phyloP scores from a whole-genome alignment of 2,797 vertebrate species.

The Limosa lapponica region DNA sequence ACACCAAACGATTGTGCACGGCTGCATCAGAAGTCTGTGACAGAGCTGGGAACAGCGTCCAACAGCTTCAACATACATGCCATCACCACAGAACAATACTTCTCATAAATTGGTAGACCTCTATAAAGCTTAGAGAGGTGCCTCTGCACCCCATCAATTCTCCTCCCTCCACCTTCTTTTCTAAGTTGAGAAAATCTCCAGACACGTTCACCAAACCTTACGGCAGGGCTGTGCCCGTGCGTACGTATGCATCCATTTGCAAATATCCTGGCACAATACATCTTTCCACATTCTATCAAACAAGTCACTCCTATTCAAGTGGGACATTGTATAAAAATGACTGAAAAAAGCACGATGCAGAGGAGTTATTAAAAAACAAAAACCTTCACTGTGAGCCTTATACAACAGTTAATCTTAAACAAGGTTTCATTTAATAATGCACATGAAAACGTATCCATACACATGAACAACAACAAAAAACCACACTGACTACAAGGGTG shows the following conservation, averaged over 20 bases:
- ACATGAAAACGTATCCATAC: background rate
- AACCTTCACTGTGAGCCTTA: background rate
- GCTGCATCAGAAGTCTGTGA: background rate
- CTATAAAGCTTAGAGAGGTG: background rate
- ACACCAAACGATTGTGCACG: background rate
- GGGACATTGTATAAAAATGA: background rate
- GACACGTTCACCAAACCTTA: background rate
- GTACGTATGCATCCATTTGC: background rate
- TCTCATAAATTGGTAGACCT: background rate
- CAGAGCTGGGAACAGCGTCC: background rate
- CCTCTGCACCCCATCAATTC: background rate
- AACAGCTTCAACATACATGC: background rate
- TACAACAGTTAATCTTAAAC: background rate
- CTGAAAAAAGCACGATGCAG: background rate
- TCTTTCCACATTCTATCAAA: background rate
- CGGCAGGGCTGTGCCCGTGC: background rate
- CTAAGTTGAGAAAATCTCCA: background rate
- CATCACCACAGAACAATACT: background rate
- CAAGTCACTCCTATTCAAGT: background rate
- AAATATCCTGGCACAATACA: background rate
- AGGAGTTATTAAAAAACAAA: background rate
- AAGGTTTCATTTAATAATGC: background rate
- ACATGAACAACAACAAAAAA: background rate
- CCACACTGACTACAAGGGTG: accelerated
- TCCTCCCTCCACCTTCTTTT: background rate